Base-by-base conservation (phyloP, 2,888 invertebrate genomes). In the Chrysotoxum bicinctum region DNA sequence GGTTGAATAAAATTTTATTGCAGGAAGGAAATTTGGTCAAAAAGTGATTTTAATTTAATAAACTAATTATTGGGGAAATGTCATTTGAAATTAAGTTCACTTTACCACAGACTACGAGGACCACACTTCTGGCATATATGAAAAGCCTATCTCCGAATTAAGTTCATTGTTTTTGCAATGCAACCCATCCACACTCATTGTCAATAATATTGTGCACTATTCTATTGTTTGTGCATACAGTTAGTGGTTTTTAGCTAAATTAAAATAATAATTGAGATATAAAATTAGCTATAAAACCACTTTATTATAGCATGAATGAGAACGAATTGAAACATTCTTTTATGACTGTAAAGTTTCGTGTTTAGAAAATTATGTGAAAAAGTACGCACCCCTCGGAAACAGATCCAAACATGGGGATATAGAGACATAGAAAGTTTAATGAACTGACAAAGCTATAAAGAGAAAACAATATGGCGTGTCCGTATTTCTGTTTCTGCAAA, bases 1-100 rank as follows among this genome's bases (percentile, higher is more conserved):
- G 48, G 58, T 35, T 37, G 66, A 80, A 83, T 74, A 79, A 74
- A 74, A 83, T 74, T 79, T 79, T 75, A 83, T 83, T 70, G 58
- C 48, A 54, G 40, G 60, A n/a, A 60, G 72, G 54, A 76, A 76
- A 48, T 56, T 58, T 48, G 26, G 30, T 16, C 35, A 81, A 73
- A 83, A 72, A 69, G 50, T 40, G 58, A 68, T 77, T 85, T 81
- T 85, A 81, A 85, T 85, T 85, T 77, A 81, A 85, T 85, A 76
- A 85, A 76, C 85, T 77, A 77, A 81, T 85, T 85, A 81, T 85
- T 60, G 81, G 68, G 21, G 72, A 68, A 62, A 77, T 76, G 73
- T 68, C 81, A 81, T 81, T 81, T 37, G 58, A 81, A 81, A 85
- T 85, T 76, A 85, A 81, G 85, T 81, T 62, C 68, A 54, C 66